Evolutionary conservation across 2,113 vertebrate species (phyloP).

Genomic region (Daphoenositta chrysoptera): DNA sequence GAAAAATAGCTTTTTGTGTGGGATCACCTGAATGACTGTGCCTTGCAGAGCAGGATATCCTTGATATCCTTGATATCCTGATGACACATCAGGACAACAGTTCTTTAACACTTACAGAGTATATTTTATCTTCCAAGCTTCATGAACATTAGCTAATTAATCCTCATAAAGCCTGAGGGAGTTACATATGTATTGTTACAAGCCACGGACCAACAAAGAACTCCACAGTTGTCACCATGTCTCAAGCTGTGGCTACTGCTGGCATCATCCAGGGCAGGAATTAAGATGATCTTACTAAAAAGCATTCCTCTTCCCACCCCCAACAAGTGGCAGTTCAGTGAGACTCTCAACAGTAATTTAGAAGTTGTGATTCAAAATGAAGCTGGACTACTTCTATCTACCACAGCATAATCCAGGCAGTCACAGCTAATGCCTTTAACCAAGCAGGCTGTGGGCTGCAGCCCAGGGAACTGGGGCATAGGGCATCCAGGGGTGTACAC

Average conservation of each 20-base stretch:
- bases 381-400: not conserved
- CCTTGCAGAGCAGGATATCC: not conserved
- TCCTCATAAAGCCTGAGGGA: not conserved
- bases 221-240: not conserved
- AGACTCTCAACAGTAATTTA: not conserved
- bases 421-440: not conserved
- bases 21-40: not conserved
- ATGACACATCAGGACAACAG: not conserved
- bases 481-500: not conserved
- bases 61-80: not conserved
- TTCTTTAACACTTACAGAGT: not conserved
- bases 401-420: fast-evolving
- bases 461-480: fast-evolving
- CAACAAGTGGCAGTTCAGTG: not conserved
- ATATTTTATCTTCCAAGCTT: constrained; percentile 11
- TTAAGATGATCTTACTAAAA: not conserved
- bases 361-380: not conserved
- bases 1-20: not conserved
- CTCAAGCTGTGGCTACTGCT: not conserved
- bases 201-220: not conserved
- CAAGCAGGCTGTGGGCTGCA: not conserved
- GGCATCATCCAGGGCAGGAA: not conserved
- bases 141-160: not conserved
- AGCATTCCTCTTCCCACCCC: not conserved
- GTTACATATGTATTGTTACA: not conserved